Evolutionary conservation across 1,140 invertebrate species (phyloP), one percentile per base, ranked within the genome.

Genomic region (Drosophila pandora): DNA sequence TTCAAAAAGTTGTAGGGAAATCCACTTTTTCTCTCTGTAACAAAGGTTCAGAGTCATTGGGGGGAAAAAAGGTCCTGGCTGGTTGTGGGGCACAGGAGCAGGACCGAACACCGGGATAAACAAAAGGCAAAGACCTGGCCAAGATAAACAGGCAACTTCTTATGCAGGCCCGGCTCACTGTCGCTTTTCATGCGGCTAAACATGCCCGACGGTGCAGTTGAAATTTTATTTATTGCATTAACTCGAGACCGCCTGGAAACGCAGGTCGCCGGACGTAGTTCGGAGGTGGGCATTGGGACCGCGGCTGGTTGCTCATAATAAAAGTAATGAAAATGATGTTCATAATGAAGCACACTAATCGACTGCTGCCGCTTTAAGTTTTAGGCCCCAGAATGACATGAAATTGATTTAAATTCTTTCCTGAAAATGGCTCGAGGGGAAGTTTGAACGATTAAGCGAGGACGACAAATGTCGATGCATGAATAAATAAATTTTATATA

Each of bases 141-240:
- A 87, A 87, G 82, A 85, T 87, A 85, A 85, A 85, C 82, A 85
- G 82, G 74, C 82, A 85, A 82, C 74, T 82, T 78, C 82, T 85
- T 87, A 78, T 78, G 83, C 82, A 75, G 82, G 76, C 68, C 54
- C 64, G 81, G 82, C 78, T 82, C 71, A 82, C 82, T 78, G 82
- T 82, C 82, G 82, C 83, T 82, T 85, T 85, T 85, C 82, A 87
- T 87, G 82, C 82, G 82, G 83, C 82, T 85, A 85, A 85, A 85
- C 82, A 85, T 71, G 82, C 82, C 82, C 82, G 70, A 65, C 67
- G 82, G 83, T 85, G 82, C 82, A 85, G 82, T 85, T 85, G 78
- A 78, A 87, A 87, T 87, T 85, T 87, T 85, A 85, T 85, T 85
- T 85, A 85, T 85, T 87, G 82, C 83, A 85, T 85, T 85, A 85